Evolutionary conservation across 2,888 invertebrate genomes (phyloP), one percentile per base, ranked within the genome.

Genomic region (Calameuta idolon): DNA sequence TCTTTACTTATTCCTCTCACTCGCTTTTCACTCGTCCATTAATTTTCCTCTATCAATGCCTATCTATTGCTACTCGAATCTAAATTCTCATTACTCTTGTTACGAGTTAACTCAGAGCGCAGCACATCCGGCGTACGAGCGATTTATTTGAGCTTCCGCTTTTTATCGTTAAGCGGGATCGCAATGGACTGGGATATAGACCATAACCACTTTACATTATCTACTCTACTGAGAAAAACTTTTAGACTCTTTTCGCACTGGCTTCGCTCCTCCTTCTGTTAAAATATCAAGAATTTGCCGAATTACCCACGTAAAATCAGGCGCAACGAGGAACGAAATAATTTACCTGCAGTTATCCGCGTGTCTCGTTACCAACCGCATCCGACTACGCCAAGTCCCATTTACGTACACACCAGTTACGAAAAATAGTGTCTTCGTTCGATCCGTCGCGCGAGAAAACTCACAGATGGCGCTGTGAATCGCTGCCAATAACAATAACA

Each of bases 61-160:
- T 55, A 55, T 55, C 55, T 55, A 23, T 55, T 15, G 55, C 55
- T 55, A 55, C 55, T 55, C 23, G 55, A 55, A 55, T 55, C 55
- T 71, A 86, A 86, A 87, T 88, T 79, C 87, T 88, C 87, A 87
- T 88, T 88, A 87, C 85, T 87, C 87, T 84, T 81, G 80, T 79
- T 55, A 79, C 77, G 81, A 83, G 85, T 85, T 83, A 80, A 84
- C 85, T 83, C 84, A 82, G 87, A 83, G 86, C 55, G 23, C 82
- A 83, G 84, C 83, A 85, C 88, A 88, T 88, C 88, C 88, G 88
- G 88, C 86, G 85, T 82, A 79, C 77, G 83, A 81, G 85, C 87
- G 87, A 88, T 88, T 89, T 88, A 88, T 88, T 88, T 86, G 84
- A 87, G 87, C 87, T 88, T 88, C 88, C 88, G 87, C 55, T 86